Evolutionary conservation across 2,797 vertebrate species (phyloP).

Genomic region (Channallabes apus): DNA sequence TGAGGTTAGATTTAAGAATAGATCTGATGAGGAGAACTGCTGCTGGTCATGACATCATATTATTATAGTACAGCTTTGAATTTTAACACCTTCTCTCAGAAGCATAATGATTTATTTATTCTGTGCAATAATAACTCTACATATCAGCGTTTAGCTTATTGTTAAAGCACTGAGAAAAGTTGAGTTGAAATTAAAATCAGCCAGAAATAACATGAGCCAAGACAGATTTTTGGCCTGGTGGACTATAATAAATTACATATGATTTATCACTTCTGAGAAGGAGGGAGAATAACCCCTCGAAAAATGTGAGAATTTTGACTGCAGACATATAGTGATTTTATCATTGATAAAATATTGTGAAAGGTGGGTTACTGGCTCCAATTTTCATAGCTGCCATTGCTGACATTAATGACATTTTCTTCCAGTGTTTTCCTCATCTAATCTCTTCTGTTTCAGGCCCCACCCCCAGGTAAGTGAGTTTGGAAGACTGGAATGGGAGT

Average conservation of each 20-base stretch:
- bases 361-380: background rate
- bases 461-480: background rate
- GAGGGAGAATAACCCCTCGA: background rate
- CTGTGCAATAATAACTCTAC: constrained; percentile 30
- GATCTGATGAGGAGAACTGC: background rate
- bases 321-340: background rate
- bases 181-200: constrained; percentile 1
- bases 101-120: constrained; percentile 26
- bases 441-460: background rate
- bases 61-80: constrained; percentile 24
- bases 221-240: constrained; percentile 20
- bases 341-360: background rate
- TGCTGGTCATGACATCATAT: constrained; percentile 30
- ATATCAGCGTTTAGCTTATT: constrained; percentile 12
- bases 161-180: constrained; percentile 19
- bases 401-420: background rate
- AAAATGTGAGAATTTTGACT: background rate
- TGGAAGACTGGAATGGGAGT: background rate
- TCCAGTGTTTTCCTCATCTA: background rate
- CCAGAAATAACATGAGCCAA: constrained; percentile 36
- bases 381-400: constrained; percentile 10
- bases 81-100: constrained; percentile 32
- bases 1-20: background rate
- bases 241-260: constrained; percentile 12
- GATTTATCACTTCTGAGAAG: constrained; percentile 24